A percentile compares a stretch with the other conserved stretches of the same genome.
Evolutionary conservation across 2,113 vertebrate species (phyloP).

Genomic region (Etheostoma cragini): DNA sequence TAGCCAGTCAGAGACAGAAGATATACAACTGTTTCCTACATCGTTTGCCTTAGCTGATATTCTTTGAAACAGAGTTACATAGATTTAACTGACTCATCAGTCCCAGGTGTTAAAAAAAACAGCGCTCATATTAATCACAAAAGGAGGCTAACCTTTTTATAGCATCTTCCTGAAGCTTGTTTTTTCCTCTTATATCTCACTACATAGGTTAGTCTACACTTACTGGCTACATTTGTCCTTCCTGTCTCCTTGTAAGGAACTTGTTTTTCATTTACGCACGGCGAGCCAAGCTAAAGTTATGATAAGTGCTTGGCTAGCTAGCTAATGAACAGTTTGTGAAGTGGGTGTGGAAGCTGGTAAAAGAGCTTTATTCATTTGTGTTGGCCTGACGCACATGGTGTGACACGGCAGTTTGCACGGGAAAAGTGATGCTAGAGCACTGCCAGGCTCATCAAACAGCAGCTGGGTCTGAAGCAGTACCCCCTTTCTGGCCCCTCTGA

Average conservation of each 20-base stretch:
- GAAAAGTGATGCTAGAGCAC: slow-evolving; percentile 20
- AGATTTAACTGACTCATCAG: not conserved
- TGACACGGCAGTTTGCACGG: not conserved
- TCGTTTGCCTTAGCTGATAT: not conserved
- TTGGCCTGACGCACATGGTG: slow-evolving; percentile 18
- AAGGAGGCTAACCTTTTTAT: not conserved
- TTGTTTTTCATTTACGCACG: not conserved
- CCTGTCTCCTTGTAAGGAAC: not conserved
- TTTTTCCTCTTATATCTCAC: not conserved
- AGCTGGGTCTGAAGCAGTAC: slow-evolving; percentile 21
- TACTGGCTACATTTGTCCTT: too few relatives aligned
- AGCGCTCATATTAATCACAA: not conserved
- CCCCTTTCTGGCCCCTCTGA: not conserved
- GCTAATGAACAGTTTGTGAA: slow-evolving; percentile 1
- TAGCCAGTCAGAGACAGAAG: slow-evolving; percentile 11
- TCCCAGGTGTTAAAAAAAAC: too few relatives aligned
- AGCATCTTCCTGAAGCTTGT: slow-evolving; percentile 7
- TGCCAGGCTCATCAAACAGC: not conserved
- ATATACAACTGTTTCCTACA: not conserved
- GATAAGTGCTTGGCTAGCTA: slow-evolving; percentile 33
- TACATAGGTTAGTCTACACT: not conserved
- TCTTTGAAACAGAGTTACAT: not conserved
- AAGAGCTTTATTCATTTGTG: slow-evolving; percentile 44
- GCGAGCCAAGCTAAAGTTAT: slow-evolving; percentile 2
- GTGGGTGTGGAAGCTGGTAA: slow-evolving; percentile 71